Base-by-base conservation (phyloP, 2,113 vertebrate species). In the Odocoileus virginianus region DNA sequence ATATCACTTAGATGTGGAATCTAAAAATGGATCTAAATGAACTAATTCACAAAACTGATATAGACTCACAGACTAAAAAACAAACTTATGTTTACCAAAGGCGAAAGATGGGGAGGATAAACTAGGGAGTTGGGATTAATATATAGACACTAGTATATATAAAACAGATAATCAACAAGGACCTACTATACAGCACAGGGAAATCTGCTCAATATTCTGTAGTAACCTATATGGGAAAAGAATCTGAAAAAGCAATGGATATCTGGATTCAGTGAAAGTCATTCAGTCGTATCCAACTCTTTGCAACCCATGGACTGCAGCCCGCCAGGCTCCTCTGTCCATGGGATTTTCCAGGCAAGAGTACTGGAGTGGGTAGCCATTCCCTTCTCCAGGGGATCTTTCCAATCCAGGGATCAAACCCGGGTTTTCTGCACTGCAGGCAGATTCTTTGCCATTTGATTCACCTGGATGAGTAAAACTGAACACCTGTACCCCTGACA, bases 371-470 rank as follows among this genome's bases (percentile, higher is more conserved):
- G 67, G n/a, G 19, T 23, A 23, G 67, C 19, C n/a, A 40, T 71
- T 12, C n/a, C n/a, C 36, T n/a, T 71, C 67, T 71, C n/a, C 67
- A 71, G 67, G 67, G 17, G 19, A 71, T 71, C 67, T 40, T 71
- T 40, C n/a, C 19, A 40, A 36, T 6, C 67, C 67, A 71, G 67
- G n/a, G n/a, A 71, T 23, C 19, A 71, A 71, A 71, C n/a, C 9
- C 36, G n/a, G 67, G 19, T 71, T 71, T 71, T 36, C 67, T 71
- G n/a, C n/a, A 36, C 33, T 23, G n/a, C 67, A 40, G n/a, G 67
- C n/a, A 36, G n/a, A 5, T 23, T 36, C 67, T 71, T 23, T 36
- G 23, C n/a, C 4, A 0, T 71, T 3, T 36, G 19, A 71, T 40
- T 71, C 19, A 23, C 67, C 67, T 45, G 43, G 6, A 47, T 78